These are phyloP conservation scores for Theretra japonica DNA, from an alignment of 2,888 invertebrate genomes.

Conservation along the genomic window DNA sequence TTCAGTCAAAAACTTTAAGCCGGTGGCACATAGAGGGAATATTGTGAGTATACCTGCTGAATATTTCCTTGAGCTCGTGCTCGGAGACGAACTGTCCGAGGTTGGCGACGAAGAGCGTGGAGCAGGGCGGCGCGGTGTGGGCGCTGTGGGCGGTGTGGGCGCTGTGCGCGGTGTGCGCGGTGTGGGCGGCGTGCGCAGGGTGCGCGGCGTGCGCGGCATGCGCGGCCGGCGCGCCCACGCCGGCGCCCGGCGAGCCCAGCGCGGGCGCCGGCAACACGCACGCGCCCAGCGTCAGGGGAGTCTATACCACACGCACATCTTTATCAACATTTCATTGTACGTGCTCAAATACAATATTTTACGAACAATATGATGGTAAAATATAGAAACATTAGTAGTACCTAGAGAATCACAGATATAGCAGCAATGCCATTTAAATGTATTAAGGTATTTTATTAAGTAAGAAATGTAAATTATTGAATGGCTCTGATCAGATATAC, in stretches of 20 bases:
- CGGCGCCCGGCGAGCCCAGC: conserved; percentile 87
- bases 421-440: no score
- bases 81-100: conserved; percentile 98
- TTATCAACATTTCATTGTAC: not conserved
- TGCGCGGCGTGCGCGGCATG: conserved; percentile 89
- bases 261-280: conserved; percentile 91
- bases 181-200: conserved; percentile 88
- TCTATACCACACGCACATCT: conserved; percentile 51
- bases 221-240: conserved; percentile 80
- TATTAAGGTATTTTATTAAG: no score
- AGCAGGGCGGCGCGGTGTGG: conserved; percentile 94
- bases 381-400: no score
- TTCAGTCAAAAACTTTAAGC: conserved; percentile 54
- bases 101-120: conserved; percentile 99
- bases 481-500: no score
- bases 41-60: conserved; percentile 93
- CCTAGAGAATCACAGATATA: no score
- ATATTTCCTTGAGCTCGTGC: conserved; percentile 99
- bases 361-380: no score
- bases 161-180: conserved; percentile 88
- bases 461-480: no score
- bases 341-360: no score
- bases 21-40: conserved; percentile 40
- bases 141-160: conserved; percentile 83
- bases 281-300: conserved; percentile 86